Evolutionary conservation across 2,888 invertebrate species (phyloP).

Genomic region (Chrysolina oricalcia): DNA sequence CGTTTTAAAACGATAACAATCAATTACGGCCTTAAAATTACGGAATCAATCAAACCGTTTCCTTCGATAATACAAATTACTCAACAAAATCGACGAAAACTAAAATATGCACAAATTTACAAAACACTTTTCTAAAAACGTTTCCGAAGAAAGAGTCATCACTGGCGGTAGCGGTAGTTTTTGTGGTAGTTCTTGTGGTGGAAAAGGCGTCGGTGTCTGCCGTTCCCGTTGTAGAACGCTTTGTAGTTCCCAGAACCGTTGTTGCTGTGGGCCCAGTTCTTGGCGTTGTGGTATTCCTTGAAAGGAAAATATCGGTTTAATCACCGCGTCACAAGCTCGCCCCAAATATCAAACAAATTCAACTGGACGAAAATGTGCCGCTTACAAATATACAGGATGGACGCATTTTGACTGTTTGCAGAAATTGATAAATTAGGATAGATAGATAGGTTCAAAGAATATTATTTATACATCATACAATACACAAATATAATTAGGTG

Average conservation of each 20-base stretch:
- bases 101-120: slow-evolving; percentile 53
- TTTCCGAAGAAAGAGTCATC: slow-evolving; percentile 47
- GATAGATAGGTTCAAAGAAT: too few relatives aligned
- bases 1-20: slow-evolving; percentile 47
- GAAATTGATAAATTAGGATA: too few relatives aligned
- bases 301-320: slow-evolving; percentile 37
- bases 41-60: slow-evolving; percentile 32
- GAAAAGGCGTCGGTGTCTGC: slow-evolving; percentile 67
- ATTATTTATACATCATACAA: too few relatives aligned
- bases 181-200: slow-evolving; percentile 68
- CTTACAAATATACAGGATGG: too few relatives aligned
- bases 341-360: too few relatives aligned
- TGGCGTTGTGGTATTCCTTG: slow-evolving; percentile 72
- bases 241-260: slow-evolving; percentile 61
- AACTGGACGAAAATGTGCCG: too few relatives aligned
- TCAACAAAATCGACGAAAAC: slow-evolving; percentile 35
- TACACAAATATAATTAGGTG: too few relatives aligned
- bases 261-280: slow-evolving; percentile 70
- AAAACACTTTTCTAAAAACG: slow-evolving; percentile 36
- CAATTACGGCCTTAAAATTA: slow-evolving; percentile 49
- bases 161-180: slow-evolving; percentile 68
- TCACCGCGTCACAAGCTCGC: neutral
- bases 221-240: slow-evolving; percentile 64
- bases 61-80: slow-evolving; percentile 17
- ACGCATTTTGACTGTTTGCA: too few relatives aligned